Conservation (phyloP, 2,797 vertebrate species). For the Halcyon badia region DNA sequence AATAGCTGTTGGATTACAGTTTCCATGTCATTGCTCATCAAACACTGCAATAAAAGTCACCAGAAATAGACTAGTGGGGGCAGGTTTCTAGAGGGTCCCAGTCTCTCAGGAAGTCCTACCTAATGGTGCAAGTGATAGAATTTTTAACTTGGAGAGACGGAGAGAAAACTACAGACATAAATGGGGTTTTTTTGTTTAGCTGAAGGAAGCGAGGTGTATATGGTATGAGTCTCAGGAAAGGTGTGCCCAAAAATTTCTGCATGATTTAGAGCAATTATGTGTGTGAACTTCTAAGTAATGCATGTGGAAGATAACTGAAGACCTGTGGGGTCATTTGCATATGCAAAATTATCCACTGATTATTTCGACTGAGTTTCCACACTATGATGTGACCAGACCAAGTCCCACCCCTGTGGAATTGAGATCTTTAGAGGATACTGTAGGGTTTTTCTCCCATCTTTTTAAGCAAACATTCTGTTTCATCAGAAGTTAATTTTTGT, state of each 20-base stretch:
- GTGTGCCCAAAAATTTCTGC: neutral
- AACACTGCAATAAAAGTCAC: conserved; percentile 7
- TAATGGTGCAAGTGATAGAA: neutral
- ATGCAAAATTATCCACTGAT: neutral
- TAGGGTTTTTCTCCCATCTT: neutral
- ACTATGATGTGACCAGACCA: neutral
- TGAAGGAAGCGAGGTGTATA: neutral
- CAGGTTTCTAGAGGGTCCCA: conserved; percentile 6
- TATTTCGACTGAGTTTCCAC: neutral
- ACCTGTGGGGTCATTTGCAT: neutral
- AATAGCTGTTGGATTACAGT: neutral
- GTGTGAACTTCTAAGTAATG: conserved; percentile 3
- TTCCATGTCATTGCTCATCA: neutral
- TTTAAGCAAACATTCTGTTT: conserved; percentile 1
- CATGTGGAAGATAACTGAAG: neutral
- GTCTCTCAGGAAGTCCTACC: neutral
- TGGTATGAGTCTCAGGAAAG: neutral
- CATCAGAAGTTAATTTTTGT: neutral
- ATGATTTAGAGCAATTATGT: conserved; percentile 9
- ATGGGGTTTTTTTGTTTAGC: neutral
- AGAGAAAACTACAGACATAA: neutral
- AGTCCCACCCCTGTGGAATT: neutral
- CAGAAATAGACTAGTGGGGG: conserved; percentile 16
- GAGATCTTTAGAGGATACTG: neutral
- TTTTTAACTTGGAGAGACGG: neutral